phyloP scores from a whole-genome alignment of 2,797 vertebrate genomes.

The Sylvilagus floridanus region DNA sequence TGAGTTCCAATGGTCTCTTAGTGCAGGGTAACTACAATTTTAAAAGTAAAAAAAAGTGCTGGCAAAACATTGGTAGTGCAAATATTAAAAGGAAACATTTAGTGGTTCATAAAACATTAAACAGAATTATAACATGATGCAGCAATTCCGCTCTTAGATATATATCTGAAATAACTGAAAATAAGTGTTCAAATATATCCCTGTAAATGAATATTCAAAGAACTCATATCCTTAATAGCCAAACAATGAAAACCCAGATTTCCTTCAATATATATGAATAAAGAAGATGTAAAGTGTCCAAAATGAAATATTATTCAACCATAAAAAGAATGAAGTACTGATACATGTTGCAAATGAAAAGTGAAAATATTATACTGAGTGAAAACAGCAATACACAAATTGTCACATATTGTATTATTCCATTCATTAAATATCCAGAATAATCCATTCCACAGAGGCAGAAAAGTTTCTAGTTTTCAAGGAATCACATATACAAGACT shows the following conservation, averaged over 20 bases:
- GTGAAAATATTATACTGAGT: not conserved
- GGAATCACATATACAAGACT: not conserved
- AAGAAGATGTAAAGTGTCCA: not conserved
- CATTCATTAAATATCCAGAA: not conserved
- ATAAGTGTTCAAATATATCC: not conserved
- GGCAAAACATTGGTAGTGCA: not conserved
- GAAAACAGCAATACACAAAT: not conserved
- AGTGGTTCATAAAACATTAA: not conserved
- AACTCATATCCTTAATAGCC: not conserved
- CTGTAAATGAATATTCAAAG: not conserved
- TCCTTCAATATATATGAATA: not conserved
- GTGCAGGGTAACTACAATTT: not conserved
- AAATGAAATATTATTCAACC: not conserved
- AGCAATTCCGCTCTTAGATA: not conserved
- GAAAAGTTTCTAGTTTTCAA: not conserved
- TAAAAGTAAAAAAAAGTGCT: not conserved
- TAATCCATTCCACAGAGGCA: not conserved
- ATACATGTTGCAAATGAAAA: not conserved
- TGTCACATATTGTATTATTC: not conserved
- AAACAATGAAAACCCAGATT: not conserved
- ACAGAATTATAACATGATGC: constrained; percentile 1
- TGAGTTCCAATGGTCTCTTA: too few relatives aligned
- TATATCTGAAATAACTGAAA: not conserved
- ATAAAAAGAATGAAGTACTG: not conserved
- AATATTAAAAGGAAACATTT: constrained; percentile 6